phyloP scores from a whole-genome alignment of 2,888 invertebrate species.

The Ennomos quercinarius region DNA sequence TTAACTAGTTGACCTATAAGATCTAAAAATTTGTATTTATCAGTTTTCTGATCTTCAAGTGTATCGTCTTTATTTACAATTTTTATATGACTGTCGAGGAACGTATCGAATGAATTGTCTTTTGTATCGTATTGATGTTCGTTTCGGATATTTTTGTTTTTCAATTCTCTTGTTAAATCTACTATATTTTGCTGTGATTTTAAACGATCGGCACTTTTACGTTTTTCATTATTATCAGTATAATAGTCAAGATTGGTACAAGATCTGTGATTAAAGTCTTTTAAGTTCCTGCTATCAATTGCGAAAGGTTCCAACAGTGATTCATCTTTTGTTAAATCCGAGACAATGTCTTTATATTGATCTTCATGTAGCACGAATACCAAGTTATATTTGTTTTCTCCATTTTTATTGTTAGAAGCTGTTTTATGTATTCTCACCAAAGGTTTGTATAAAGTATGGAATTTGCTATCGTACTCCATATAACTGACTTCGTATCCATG shows the following conservation, averaged over 20 bases:
- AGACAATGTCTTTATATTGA: background rate
- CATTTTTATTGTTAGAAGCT: constrained; percentile 6
- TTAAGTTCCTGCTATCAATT: constrained; percentile 12
- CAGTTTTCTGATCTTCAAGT: no score
- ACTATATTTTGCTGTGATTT: no score
- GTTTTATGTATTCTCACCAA: constrained; percentile 43
- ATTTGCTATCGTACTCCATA: constrained; percentile 43
- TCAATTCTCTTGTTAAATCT: no score
- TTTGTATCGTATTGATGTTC: no score
- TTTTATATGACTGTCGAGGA: no score
- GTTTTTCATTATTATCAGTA: background rate
- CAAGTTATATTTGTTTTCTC: constrained; percentile 13
- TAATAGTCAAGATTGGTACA: background rate
- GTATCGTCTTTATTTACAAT: no score
- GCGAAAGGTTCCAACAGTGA: constrained; percentile 15
- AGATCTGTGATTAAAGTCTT: constrained; percentile 2
- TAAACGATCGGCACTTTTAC: background rate
- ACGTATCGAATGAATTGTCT: no score
- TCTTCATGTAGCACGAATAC: constrained; percentile 12
- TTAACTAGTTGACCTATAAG: no score
- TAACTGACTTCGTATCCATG: constrained; percentile 34
- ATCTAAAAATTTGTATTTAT: no score
- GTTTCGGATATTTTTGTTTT: no score
- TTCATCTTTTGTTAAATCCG: constrained; percentile 4
- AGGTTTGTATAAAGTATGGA: constrained; percentile 46